Conservation (phyloP, 2,797 vertebrate species). For the Sciurus vulgaris region DNA sequence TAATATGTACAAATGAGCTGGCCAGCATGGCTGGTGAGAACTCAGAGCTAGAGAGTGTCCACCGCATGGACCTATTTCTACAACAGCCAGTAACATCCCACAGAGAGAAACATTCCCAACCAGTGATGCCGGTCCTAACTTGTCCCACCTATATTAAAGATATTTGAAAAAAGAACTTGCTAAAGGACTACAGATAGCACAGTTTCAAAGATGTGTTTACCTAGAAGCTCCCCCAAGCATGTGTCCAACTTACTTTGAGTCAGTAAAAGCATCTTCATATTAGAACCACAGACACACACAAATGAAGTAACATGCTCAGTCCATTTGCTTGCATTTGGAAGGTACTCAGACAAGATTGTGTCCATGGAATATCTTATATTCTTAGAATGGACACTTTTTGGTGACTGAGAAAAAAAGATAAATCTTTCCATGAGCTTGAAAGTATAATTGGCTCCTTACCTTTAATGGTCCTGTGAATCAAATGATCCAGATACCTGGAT, state of each 20-base stretch:
- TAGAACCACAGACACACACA: not conserved
- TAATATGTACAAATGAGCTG: not conserved
- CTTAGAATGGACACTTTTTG: not conserved
- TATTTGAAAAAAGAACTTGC: not conserved
- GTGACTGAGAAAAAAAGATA: constrained; percentile 2
- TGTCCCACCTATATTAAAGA: not conserved
- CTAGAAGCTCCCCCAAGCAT: not conserved
- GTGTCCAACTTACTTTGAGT: not conserved
- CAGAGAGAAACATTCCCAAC: not conserved
- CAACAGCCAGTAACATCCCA: not conserved
- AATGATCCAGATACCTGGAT: not conserved
- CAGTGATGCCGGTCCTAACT: not conserved
- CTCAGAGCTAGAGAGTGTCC: not conserved
- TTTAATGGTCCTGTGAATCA: not conserved
- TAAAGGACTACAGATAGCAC: not conserved
- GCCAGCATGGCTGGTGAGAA: not conserved
- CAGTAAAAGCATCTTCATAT: not conserved
- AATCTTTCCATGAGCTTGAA: not conserved
- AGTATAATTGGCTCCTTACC: not conserved
- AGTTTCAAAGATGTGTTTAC: not conserved
- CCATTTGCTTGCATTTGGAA: not conserved
- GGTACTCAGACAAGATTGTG: not conserved
- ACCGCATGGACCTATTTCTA: not conserved
- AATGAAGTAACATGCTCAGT: not conserved
- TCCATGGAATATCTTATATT: not conserved